Evolutionary conservation across 2,888 invertebrate genomes (phyloP).

Genomic region (Clistopyga incitator): DNA sequence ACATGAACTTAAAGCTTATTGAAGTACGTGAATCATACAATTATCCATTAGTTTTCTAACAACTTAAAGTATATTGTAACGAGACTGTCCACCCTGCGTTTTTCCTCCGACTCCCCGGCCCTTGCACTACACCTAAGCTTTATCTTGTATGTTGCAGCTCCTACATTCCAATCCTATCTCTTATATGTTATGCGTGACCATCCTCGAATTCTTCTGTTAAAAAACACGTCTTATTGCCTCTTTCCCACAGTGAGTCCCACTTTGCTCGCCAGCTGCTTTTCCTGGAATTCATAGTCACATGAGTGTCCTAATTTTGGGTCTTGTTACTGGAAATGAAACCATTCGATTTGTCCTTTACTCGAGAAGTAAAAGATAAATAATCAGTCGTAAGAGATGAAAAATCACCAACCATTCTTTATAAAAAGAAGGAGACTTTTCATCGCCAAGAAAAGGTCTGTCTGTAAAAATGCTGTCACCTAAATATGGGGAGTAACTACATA

Average conservation of each 20-base stretch:
- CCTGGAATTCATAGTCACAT: too few species aligned
- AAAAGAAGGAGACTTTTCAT: conserved; percentile 48
- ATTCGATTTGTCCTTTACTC: conserved; percentile 31
- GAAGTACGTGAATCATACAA: conserved; percentile 22
- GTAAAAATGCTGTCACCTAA: conserved; percentile 40
- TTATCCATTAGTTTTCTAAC: conserved; percentile 13
- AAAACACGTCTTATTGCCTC: too few species aligned
- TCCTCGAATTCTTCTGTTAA: too few species aligned
- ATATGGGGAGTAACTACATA: conserved; percentile 54
- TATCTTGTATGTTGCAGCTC: too few species aligned
- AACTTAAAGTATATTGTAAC: conserved; percentile 11
- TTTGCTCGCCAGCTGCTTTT: too few species aligned
- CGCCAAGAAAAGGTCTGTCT: conserved; percentile 25
- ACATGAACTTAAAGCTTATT: conserved; percentile 38
- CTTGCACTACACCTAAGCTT: too few species aligned
- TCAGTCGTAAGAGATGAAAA: conserved; percentile 9
- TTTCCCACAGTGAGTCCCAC: too few species aligned
- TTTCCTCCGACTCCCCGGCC: too few species aligned
- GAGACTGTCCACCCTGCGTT: too few species aligned
- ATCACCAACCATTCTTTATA: conserved; percentile 17
- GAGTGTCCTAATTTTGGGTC: too few species aligned
- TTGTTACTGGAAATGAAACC: conserved; percentile 49
- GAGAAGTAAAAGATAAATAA: conserved; percentile 38
- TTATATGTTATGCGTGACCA: too few species aligned
- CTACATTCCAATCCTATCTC: too few species aligned